These are phyloP conservation scores for Heteractis magnifica DNA, from an alignment of 92 coral and sea anemone species.

Conservation along the genomic window DNA sequence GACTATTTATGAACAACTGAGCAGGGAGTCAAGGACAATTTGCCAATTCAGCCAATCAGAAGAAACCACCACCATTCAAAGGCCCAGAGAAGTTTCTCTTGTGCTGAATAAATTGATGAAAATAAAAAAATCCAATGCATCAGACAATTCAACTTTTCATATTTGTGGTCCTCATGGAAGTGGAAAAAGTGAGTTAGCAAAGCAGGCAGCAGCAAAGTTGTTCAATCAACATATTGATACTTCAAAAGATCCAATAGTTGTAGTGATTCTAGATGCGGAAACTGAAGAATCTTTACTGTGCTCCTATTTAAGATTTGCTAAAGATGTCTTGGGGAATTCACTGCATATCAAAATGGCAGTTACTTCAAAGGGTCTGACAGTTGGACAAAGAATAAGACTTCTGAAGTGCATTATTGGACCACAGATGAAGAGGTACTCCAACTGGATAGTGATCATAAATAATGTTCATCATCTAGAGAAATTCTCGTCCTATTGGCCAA, in stretches of 20 bases:
- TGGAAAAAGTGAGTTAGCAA: slow-evolving; percentile 33
- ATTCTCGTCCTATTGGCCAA: slow-evolving; percentile 19
- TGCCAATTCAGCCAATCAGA: neutral
- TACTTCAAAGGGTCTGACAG: slow-evolving; percentile 15
- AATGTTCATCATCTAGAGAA: slow-evolving; percentile 22
- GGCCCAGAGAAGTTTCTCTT: slow-evolving; percentile 13
- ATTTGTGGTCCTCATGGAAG: slow-evolving; percentile 18
- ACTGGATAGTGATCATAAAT: slow-evolving; percentile 23
- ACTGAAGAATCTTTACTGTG: slow-evolving; percentile 26
- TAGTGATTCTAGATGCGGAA: slow-evolving; percentile 20
- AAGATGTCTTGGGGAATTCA: slow-evolving; percentile 18
- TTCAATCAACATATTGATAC: neutral
- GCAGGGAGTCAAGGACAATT: slow-evolving; percentile 13
- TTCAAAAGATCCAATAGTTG: neutral
- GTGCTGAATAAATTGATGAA: slow-evolving; percentile 8
- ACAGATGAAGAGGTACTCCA: slow-evolving; percentile 19
- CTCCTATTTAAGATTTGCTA: slow-evolving; percentile 28
- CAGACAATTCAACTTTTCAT: slow-evolving; percentile 9
- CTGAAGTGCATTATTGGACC: slow-evolving; percentile 17
- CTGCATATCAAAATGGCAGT: slow-evolving; percentile 16
- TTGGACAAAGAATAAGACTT: slow-evolving; percentile 28
- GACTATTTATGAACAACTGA: slow-evolving; percentile 18
- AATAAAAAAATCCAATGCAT: neutral
- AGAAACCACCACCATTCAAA: neutral
- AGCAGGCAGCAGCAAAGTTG: slow-evolving; percentile 4